These are phyloP conservation scores for Drosophila pegasa DNA, from an alignment of 2,888 invertebrate genomes.

Conservation along the genomic window DNA sequence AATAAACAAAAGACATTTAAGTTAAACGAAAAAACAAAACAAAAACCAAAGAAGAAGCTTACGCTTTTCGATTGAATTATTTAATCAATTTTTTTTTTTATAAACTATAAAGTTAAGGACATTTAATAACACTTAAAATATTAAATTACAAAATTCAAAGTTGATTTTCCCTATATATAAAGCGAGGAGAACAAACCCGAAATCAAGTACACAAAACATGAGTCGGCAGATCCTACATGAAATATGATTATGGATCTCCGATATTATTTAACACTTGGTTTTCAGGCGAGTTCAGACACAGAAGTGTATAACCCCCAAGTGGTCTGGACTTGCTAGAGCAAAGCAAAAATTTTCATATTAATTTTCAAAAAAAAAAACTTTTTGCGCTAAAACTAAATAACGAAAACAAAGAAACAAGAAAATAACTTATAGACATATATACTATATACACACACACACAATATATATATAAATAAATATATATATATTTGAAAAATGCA, in stretches of 20 bases:
- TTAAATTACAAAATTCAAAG: conserved; percentile 21
- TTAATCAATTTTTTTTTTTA: conserved; percentile 26
- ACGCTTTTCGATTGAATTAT: conserved; percentile 30
- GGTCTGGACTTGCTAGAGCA: conserved; percentile 14
- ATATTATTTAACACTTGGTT: conserved; percentile 15
- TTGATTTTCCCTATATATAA: conserved; percentile 2
- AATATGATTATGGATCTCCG: not conserved
- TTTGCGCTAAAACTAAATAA: conserved; percentile 36
- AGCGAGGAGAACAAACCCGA: not conserved
- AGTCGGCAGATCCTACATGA: not conserved
- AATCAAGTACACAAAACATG: not conserved
- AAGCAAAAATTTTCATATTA: conserved; percentile 28
- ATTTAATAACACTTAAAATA: conserved; percentile 37
- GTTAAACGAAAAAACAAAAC: conserved; percentile 28
- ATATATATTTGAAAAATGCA: conserved; percentile 37
- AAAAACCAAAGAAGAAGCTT: conserved; percentile 20
- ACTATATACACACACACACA: conserved; percentile 31
- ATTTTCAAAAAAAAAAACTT: conserved; percentile 13
- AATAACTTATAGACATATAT: conserved; percentile 37
- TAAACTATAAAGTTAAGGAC: conserved; percentile 38
- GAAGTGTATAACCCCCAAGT: not conserved
- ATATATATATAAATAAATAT: conserved; percentile 24
- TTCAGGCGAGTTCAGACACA: not conserved
- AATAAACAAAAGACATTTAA: conserved; percentile 16
- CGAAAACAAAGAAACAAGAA: conserved; percentile 27